phyloP scores from a whole-genome alignment of 92 coral and sea anemone genomes.

The Paramuricea clavata region DNA sequence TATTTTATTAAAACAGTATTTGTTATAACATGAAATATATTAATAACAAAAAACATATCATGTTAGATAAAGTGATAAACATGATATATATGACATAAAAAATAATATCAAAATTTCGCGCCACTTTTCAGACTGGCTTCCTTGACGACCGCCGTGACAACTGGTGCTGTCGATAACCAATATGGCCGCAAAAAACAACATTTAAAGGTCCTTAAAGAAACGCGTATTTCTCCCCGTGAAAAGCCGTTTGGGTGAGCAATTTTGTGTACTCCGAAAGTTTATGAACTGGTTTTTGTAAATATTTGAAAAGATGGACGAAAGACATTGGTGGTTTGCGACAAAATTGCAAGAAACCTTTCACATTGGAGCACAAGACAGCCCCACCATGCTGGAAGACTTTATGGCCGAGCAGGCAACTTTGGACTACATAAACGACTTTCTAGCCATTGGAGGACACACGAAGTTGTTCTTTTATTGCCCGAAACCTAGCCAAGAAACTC shows the following conservation, averaged over 20 bases:
- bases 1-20: no score
- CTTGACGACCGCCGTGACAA: not conserved
- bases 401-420: constrained; percentile 98
- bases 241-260: not conserved
- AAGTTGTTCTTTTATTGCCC: constrained; percentile 97
- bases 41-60: no score
- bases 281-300: not conserved
- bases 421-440: constrained; percentile 95
- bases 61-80: no score
- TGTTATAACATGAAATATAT: no score
- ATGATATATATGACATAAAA: not conserved
- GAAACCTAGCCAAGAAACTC: constrained; percentile 86
- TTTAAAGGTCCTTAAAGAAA: constrained; percentile 11
- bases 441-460: constrained; percentile 97
- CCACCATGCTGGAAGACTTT: constrained; percentile 99
- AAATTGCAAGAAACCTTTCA: constrained; percentile 99
- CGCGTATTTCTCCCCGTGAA: not conserved
- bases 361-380: constrained; percentile 94
- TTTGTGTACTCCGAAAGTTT: not conserved
- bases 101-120: constrained; percentile 12
- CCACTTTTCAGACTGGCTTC: constrained; percentile 1
- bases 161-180: not conserved
- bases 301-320: constrained; percentile 83
- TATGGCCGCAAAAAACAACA: constrained; percentile 2
- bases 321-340: constrained; percentile 99